A percentile compares a stretch with the other conserved stretches of the same genome.
These are phyloP conservation scores for Palythoa heliodiscus DNA, from an alignment of 92 coral and sea anemone genomes.

Conservation along the genomic window DNA sequence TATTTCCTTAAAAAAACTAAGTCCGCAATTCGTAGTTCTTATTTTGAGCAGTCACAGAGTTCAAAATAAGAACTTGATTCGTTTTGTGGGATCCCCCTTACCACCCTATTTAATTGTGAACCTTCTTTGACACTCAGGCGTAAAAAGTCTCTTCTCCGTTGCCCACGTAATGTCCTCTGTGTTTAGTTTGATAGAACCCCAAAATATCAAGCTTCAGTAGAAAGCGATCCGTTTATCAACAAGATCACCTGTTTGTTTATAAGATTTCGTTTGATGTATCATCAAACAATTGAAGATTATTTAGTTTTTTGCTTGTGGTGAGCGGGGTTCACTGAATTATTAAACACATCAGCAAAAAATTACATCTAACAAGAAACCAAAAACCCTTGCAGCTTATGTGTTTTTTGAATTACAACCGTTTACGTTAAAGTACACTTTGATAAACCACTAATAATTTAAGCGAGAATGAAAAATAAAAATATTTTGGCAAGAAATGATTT, in stretches of 20 bases:
- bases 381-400: neutral
- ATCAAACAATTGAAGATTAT: neutral
- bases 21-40: no score
- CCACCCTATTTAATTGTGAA: no score
- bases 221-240: no score
- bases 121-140: no score
- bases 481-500: neutral
- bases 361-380: neutral
- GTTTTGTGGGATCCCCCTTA: no score
- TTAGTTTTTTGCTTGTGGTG: conserved; percentile 25
- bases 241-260: neutral
- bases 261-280: neutral
- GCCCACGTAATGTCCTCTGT: no score
- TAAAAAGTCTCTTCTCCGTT: no score
- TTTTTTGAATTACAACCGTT: neutral
- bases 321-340: conserved; percentile 28
- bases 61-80: no score
- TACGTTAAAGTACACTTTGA: neutral
- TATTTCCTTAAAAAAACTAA: no score
- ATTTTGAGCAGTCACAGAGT: no score
- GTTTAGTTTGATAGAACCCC: no score
- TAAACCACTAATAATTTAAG: neutral
- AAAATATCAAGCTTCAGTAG: no score
- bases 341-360: conserved; percentile 10
- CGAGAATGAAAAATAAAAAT: neutral